phyloP scores from a whole-genome alignment of 37 sponge, comb jelly and placozoan genomes.

The Theonella swinhoei region DNA sequence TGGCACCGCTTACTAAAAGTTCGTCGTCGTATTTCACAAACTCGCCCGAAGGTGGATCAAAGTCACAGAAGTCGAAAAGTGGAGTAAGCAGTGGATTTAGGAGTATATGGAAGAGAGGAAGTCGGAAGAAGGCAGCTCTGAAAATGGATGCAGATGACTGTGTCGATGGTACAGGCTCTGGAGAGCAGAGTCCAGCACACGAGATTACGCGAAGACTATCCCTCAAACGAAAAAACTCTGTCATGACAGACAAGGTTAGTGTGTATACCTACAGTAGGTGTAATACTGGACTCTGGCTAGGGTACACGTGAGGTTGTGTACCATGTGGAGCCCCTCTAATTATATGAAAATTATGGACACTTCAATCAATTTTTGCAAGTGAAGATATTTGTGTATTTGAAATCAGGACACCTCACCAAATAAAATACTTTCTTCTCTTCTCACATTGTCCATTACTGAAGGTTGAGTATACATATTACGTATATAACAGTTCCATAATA shows the following conservation, averaged over 20 bases:
- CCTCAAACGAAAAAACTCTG: not conserved
- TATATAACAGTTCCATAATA: too few relatives aligned
- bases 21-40: not conserved
- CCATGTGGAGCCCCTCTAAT: too few relatives aligned
- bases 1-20: not conserved
- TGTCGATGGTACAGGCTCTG: not conserved
- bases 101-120: not conserved
- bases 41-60: not conserved
- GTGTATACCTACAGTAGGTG: not conserved
- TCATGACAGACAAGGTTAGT: not conserved
- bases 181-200: not conserved
- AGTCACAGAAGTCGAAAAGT: slow-evolving; percentile 4
- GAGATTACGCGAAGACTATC: not conserved
- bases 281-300: too few relatives aligned
- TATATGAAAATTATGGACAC: too few relatives aligned
- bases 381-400: too few relatives aligned
- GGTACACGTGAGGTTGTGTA: too few relatives aligned
- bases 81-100: not conserved
- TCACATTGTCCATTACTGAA: too few relatives aligned
- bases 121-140: not conserved
- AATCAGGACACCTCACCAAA: too few relatives aligned
- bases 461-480: too few relatives aligned
- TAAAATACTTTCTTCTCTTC: too few relatives aligned
- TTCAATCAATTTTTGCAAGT: too few relatives aligned
- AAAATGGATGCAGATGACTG: not conserved